Conservation (phyloP, 2,888 invertebrate species). For the Brachyptera risi region DNA sequence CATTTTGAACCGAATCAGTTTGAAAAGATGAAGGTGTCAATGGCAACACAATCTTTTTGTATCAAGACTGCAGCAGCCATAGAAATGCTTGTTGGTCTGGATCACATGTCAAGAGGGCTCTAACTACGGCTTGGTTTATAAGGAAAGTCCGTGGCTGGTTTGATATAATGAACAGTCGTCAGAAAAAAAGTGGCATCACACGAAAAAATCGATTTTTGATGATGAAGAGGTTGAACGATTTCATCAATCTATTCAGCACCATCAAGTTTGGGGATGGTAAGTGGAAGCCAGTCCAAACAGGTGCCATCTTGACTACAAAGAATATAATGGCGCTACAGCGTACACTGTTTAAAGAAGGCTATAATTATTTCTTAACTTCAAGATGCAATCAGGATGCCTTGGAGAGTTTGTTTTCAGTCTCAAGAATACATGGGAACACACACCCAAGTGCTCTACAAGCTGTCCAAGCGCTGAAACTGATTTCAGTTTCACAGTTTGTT, state of each 20-base stretch:
- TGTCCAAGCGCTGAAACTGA: neutral
- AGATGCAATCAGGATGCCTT: neutral
- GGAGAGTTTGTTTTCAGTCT: neutral
- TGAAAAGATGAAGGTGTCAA: too few relatives aligned
- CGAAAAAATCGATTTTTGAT: neutral
- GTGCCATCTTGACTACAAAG: neutral
- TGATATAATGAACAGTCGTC: neutral
- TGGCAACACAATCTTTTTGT: neutral
- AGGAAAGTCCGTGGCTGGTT: neutral
- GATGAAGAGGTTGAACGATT: neutral
- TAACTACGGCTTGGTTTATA: neutral
- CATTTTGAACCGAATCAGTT: neutral
- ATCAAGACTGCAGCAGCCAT: neutral
- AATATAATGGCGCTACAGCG: neutral
- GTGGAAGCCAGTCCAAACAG: neutral
- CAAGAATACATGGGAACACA: neutral
- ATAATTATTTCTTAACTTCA: neutral
- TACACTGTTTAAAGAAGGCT: neutral
- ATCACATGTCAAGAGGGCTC: neutral
- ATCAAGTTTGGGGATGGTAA: neutral
- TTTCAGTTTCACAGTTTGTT: neutral
- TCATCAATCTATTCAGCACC: neutral
- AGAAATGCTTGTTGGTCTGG: neutral
- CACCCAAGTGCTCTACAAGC: neutral
- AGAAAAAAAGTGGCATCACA: neutral